Evolutionary conservation across 30 jellyfish, hydroid and myxozoan genomes (phyloP).

Genomic region (Aurelia sp.): DNA sequence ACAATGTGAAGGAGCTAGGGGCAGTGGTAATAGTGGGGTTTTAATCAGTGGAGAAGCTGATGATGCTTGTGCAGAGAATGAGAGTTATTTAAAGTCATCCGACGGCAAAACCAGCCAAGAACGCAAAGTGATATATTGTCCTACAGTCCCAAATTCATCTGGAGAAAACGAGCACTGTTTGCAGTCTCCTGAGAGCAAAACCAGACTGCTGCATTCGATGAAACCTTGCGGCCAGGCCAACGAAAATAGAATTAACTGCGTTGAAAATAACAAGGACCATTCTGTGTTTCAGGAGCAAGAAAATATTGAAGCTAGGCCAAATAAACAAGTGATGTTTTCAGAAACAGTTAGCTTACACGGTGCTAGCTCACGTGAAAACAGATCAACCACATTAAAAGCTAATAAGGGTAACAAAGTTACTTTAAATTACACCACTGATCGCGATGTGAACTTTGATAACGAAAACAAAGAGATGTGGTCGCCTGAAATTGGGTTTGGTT

Average conservation of each 20-base stretch:
- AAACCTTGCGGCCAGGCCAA: background rate
- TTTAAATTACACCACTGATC: slow-evolving; percentile 4
- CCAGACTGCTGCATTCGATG: background rate
- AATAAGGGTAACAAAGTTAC: background rate
- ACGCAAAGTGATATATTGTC: background rate
- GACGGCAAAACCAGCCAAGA: background rate
- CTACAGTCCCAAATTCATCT: background rate
- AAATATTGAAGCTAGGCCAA: background rate
- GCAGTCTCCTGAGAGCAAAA: background rate
- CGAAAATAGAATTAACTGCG: background rate
- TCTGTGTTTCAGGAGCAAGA: too few species aligned
- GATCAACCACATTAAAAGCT: background rate
- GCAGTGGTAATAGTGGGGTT: background rate
- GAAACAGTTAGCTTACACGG: slow-evolving; percentile 5
- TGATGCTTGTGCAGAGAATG: background rate
- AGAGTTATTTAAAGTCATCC: background rate
- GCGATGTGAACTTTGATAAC: background rate
- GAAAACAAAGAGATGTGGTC: background rate
- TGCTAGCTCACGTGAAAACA: background rate
- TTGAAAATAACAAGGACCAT: too few species aligned
- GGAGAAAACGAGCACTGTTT: background rate
- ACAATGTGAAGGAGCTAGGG: background rate
- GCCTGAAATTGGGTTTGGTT: background rate
- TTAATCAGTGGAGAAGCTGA: background rate
- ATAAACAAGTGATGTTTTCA: slow-evolving; percentile 2